Base-by-base conservation (phyloP, 2,888 invertebrate genomes). In the Halictus ligatus region DNA sequence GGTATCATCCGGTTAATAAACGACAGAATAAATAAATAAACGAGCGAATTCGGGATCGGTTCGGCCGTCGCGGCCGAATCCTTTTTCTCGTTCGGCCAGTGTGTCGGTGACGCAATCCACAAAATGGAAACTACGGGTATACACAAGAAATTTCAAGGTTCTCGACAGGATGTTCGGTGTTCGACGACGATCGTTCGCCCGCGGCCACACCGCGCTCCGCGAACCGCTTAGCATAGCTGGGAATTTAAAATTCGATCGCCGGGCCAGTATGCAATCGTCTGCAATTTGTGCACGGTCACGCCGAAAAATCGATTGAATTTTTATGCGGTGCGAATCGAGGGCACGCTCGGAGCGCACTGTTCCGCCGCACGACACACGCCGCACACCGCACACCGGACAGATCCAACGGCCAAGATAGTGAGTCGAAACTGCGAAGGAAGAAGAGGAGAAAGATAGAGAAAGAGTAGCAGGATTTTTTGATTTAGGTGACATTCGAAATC, bases 201-300 rank as follows among this genome's bases (percentile, higher is more conserved):
- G 35, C 40, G 8, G 35, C 18, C 67, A n/a, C 58, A n/a, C 4
- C 12, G 58, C n/a, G 58, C 58, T 58, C 29, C 15, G 64, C 64
- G 64, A 29, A 10, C 21, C 18, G 35, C 35, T 78, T 78, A 76
- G 46, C 69, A 75, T 48, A 67, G 29, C 12, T 60, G 50, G 35
- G 74, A 85, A 90, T 90, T 87, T 90, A 40, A 89, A 90, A 90
- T 90, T 88, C 88, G 54, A 78, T 73, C 71, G 71, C 43, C 71
- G 40, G 6, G 21, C 60, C 46, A 72, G 67, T 81, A 69, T 81
- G 72, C 81, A 79, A 72, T 69, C 40, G 64, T 74, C 21, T 87
- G 87, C 87, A 87, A 84, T 86, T 84, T 84, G 81, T 86, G 84
- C 88, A 84, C 83, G 85, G 40, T 85, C 85, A 69, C 79, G 84